Evolutionary conservation across 92 coral and sea anemone genomes (phyloP), one percentile per base, ranked within the genome.

Genomic region (Parazoanthus swiftii): DNA sequence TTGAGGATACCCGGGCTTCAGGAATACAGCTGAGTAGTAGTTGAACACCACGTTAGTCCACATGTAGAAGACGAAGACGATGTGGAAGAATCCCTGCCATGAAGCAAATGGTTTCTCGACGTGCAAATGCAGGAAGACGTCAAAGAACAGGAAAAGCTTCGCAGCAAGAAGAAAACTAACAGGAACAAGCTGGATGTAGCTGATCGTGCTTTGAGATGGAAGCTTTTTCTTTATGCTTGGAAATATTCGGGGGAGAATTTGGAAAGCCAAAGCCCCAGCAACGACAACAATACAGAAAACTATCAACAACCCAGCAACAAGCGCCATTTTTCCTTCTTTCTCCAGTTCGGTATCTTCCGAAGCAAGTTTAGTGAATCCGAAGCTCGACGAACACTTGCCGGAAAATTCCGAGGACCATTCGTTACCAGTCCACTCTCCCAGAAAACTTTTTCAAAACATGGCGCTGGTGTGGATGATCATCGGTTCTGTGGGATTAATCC

Each of bases 391-490:
- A 44, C 3, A 21, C 10, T 9, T 15, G 11, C 25, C n/a, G 37
- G 85, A 74, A 73, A 37, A 1, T 5, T 74, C 79, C 79, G 50
- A 74, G 29, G 44, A 42, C 39, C 20, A 21, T n/a, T 70, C 76
- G 77, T 82, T 66, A 76, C 86, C 76, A 82, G 86, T 63, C 36
- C 26, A 25, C 44, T 0, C 21, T 14, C 36, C 29, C 23, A 46
- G 15, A 9, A 15, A 44, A 11, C 29, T 63, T 56, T 8, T 18
- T 3, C 68, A 8, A 86, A 92, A 96, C 68, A 97, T 97, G 99
- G 99, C 99, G 93, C 90, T 97, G 74, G 98, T 97, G 74, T 89
- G 94, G 94, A 75, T 95, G 29, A 88, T 97, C n/a, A 94, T 92
- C 59, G 89, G 91, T 14, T 89, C 93, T 39, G 98, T 97, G 0